A percentile compares a stretch with the other conserved stretches of the same genome.
phyloP scores from a whole-genome alignment of 2,888 invertebrate species.

The Yponomeuta sedellus region DNA sequence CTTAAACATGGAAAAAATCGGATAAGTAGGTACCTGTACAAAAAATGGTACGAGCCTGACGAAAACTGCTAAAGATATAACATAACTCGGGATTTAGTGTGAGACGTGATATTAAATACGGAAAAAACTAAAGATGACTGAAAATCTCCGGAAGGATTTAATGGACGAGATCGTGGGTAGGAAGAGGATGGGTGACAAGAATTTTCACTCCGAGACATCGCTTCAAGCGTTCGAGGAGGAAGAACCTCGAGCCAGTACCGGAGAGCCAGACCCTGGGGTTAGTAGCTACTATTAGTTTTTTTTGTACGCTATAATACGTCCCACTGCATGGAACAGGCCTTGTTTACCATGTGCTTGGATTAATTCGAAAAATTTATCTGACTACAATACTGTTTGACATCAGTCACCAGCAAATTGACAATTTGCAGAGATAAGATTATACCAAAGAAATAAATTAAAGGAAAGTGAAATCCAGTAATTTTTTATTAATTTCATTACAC shows the following conservation, averaged over 20 bases:
- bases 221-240: slow-evolving; percentile 50
- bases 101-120: not conserved
- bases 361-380: no score
- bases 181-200: slow-evolving; percentile 54
- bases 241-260: slow-evolving; percentile 22
- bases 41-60: not conserved
- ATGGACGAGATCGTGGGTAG: slow-evolving; percentile 51
- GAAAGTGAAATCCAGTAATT: no score
- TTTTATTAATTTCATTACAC: no score
- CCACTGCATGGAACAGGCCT: no score
- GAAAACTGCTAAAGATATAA: not conserved
- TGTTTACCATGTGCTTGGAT: no score
- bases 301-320: no score
- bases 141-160: slow-evolving; percentile 10
- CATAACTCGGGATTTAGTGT: not conserved
- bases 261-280: slow-evolving; percentile 52
- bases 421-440: no score
- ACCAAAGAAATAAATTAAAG: no score
- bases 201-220: slow-evolving; percentile 64
- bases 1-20: not conserved
- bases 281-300: slow-evolving; percentile 30
- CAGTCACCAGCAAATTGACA: no score
- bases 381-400: no score
- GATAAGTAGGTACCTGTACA: not conserved
- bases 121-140: slow-evolving; percentile 6